A percentile compares a stretch with the other conserved stretches of the same genome.
Evolutionary conservation across 1,140 invertebrate species (phyloP).

Genomic region (Conus betulinus): DNA sequence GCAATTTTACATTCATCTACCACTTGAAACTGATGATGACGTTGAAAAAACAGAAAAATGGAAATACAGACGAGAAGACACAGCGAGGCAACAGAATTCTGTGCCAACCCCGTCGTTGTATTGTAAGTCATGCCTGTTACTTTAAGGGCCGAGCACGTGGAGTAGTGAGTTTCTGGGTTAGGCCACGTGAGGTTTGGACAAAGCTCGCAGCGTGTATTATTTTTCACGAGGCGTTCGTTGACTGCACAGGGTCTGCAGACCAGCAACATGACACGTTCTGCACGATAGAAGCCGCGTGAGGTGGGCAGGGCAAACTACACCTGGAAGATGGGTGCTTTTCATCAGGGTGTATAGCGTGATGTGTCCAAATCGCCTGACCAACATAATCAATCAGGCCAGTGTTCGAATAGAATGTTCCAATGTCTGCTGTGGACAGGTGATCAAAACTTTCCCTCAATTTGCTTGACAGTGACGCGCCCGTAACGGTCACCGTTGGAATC

Average conservation of each 20-base stretch:
- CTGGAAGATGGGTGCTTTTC: no score
- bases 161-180: constrained; percentile 75
- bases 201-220: constrained; percentile 45
- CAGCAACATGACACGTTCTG: constrained; percentile 51
- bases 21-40: constrained; percentile 89
- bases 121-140: constrained; percentile 23
- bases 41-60: constrained; percentile 82
- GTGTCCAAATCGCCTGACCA: not conserved
- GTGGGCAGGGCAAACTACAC: no score
- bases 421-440: not conserved
- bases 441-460: constrained; percentile 19
- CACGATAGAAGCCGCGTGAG: constrained; percentile 46
- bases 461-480: constrained; percentile 35
- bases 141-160: constrained; percentile 75
- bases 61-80: constrained; percentile 18
- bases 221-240: constrained; percentile 50
- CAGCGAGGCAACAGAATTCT: constrained; percentile 73
- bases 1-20: constrained; percentile 93
- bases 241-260: constrained; percentile 43
- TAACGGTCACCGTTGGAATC: constrained; percentile 46
- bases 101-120: constrained; percentile 75
- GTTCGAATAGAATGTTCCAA: not conserved
- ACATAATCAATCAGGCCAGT: not conserved
- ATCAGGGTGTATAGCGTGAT: not conserved
- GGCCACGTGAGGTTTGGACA: constrained; percentile 62